phyloP scores from a whole-genome alignment of 2,888 invertebrate genomes.

The Eupithecia insigniata region DNA sequence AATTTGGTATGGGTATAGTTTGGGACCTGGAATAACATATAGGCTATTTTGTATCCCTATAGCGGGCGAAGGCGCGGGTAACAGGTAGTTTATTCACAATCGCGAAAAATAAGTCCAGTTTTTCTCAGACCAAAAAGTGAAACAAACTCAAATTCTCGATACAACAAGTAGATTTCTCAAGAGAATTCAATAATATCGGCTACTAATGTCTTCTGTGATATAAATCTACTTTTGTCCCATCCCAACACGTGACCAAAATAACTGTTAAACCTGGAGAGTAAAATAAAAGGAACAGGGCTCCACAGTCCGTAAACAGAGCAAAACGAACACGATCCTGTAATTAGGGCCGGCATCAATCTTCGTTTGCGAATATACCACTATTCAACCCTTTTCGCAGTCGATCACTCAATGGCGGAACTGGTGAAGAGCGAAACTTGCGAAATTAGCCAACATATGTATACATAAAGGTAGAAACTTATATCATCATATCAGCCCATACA shows the following conservation, averaged over 20 bases:
- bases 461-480: neutral
- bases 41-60: too few species aligned
- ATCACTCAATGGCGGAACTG: constrained; percentile 8
- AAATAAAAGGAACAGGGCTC: constrained; percentile 28
- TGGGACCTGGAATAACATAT: too few species aligned
- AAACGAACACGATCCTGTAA: constrained; percentile 47
- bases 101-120: neutral
- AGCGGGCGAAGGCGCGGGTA: too few species aligned
- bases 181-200: neutral
- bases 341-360: constrained; percentile 59
- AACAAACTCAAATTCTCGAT: neutral
- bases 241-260: constrained; percentile 25
- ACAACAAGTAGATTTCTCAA: neutral
- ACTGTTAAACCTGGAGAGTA: neutral
- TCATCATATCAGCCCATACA: too few species aligned
- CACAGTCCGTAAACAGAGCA: constrained; percentile 26
- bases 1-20: too few species aligned
- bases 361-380: constrained; percentile 41
- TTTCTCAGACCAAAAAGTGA: neutral
- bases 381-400: constrained; percentile 38
- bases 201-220: constrained; percentile 3
- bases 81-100: too few species aligned
- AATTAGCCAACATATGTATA: neutral
- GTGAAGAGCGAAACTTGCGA: neutral
- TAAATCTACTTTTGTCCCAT: neutral